Conservation (phyloP, 2,113 vertebrate genomes). For the Petrocephalus microphthalmus region DNA sequence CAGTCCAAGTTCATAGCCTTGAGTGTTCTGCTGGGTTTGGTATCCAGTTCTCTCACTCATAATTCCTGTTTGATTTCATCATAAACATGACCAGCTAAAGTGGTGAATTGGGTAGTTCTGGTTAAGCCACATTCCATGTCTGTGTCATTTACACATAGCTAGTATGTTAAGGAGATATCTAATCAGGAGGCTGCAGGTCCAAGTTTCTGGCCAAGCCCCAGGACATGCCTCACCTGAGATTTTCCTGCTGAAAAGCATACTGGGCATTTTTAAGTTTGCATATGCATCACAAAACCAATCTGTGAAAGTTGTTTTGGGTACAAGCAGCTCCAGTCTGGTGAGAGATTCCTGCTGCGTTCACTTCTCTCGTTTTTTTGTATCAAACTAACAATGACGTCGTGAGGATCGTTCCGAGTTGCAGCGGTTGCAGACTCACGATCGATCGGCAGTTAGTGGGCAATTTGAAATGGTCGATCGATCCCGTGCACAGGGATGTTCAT, state of each 20-base stretch:
- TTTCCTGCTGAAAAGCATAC: neutral
- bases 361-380: neutral
- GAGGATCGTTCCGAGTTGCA: neutral
- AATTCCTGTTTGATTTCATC: neutral
- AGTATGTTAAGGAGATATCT: too few relatives aligned
- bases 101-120: neutral
- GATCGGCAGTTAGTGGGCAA: neutral
- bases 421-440: neutral
- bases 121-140: neutral
- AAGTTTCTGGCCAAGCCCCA: neutral
- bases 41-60: neutral
- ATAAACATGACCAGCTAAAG: neutral
- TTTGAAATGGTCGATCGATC: neutral
- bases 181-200: neutral
- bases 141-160: neutral
- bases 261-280: neutral
- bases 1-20: neutral
- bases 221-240: neutral
- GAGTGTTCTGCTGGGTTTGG: neutral
- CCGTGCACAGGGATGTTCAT: neutral
- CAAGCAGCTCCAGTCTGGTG: neutral
- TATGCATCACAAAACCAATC: neutral
- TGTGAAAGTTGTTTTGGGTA: neutral
- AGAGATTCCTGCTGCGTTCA: neutral
- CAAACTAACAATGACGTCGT: neutral